A percentile compares a stretch with the other conserved stretches of the same genome.
phyloP scores from a whole-genome alignment of 2,113 vertebrate species.

The Solea solea region DNA sequence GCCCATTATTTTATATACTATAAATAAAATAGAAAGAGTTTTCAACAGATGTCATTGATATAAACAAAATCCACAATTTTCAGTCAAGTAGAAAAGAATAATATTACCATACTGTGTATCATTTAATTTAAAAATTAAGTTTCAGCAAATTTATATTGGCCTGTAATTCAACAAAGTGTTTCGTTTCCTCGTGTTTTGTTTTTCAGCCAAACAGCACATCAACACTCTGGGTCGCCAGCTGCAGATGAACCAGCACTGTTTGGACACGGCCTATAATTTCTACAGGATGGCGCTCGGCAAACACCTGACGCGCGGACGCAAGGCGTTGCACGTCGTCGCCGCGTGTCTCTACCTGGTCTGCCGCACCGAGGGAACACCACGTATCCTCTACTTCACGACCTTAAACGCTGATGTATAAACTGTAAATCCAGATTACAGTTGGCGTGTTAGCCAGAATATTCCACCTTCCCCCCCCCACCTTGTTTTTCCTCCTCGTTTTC shows the following conservation, averaged over 20 bases:
- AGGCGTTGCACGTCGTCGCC: conserved; percentile 87
- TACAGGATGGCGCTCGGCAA: conserved; percentile 97
- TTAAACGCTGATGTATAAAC: background rate
- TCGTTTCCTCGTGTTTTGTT: conserved; percentile 3
- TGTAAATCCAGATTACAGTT: background rate
- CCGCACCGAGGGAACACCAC: conserved; percentile 93
- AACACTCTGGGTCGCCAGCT: conserved; percentile 93
- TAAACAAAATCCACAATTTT: no score
- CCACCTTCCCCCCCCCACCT: no score
- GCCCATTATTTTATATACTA: no score
- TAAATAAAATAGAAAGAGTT: no score
- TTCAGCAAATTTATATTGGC: no score
- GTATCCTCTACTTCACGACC: conserved; percentile 86
- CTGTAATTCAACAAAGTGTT: no score
- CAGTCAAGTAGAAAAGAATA: no score
- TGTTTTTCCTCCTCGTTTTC: no score
- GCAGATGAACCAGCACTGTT: conserved; percentile 94
- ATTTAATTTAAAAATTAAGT: no score
- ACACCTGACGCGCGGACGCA: conserved; percentile 90
- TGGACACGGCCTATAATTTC: conserved; percentile 97
- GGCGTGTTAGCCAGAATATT: no score
- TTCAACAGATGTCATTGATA: no score
- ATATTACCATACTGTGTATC: no score
- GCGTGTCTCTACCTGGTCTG: conserved; percentile 98
- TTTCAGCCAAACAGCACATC: conserved; percentile 87